Evolutionary conservation across 2,888 invertebrate genomes (phyloP), one percentile per base, ranked within the genome.

Genomic region (Mylabris sibirica): DNA sequence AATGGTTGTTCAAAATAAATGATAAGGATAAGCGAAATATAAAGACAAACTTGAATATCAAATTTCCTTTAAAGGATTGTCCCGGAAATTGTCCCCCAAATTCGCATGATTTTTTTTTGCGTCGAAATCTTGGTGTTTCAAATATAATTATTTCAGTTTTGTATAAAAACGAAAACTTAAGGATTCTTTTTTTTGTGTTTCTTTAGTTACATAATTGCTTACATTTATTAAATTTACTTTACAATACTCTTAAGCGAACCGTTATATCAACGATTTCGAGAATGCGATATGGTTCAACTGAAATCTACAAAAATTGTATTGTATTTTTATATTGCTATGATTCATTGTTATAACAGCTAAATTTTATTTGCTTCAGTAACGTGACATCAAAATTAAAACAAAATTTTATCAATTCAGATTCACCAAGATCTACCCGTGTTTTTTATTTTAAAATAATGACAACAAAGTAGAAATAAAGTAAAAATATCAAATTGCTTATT

Each of bases 21-120:
- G 30, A 30, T 30, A 41, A n/a, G 41, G n/a, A 11, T 35, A 41
- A n/a, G 41, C 14, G 14, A 41, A 41, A 41, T 41, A 14, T n/a
- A 41, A 41, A 41, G n/a, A 41, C 12, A 41, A 5, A 41, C 14
- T 4, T n/a, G n/a, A 41, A 41, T 24, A 57, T 24, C 14, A 57
- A 57, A 57, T 57, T 57, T 57, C 57, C 24, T 57, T 24, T 22
- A 57, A 57, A 5, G 3, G 57, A 57, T 57, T 24, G 57, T 14
- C 14, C 24, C 12, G 57, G 24, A 57, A 57, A 57, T 57, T 57
- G 24, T 5, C 44, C 14, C n/a, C 4, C 17, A 44, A 44, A 44
- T 44, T 44, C 44, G 3, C 17, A 17, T 44, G 5, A 11, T 4
- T 24, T 14, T 24, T 2, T 24, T 14, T 24, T 57, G 57, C 12